Base-by-base conservation (phyloP, 2,888 invertebrate genomes). In the Epicampocera succincta region DNA sequence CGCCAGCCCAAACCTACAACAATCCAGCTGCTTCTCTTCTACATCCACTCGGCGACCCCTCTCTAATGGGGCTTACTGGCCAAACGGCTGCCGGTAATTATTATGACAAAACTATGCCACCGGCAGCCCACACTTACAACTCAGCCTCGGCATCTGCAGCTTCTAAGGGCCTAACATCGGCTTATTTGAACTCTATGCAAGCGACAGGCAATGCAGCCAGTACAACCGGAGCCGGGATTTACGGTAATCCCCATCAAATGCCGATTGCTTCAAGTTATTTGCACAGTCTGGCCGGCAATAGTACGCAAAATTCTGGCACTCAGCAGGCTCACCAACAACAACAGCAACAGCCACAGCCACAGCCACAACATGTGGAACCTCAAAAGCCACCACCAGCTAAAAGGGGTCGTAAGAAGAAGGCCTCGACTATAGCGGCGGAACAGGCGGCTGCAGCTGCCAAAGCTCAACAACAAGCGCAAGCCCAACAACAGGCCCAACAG, bases 101-200 rank as follows among this genome's bases (percentile, higher is more conserved):
- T 85, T 93, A 93, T 80, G 93, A 93, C 61, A 93, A 93, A 87
- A 91, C 91, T 29, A 92, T 92, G 89, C 93, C 93, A 86, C 93
- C 93, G 88, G 93, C 93, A 0, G 93, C 93, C 0, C 93, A 93
- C 68, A 92, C 93, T 91, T 93, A 92, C 85, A 93, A 92, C 78
- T 80, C 87, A 19, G 86, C 87, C 3, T 71, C 84, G 2, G 44
- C 80, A 9, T 92, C 93, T 86, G 69, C 91, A 91, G 92, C 93
- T 85, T 72, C 91, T 91, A 72, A 86, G 72, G 86, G 86, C 66
- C 72, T 87, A 13, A 15, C 82, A 3, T 79, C 86, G 15, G 80
- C 86, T 11, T 86, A 86, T 68, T 69, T 82, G 15, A 85, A 85
- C 72, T 61, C 83, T 0, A 78, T 89, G 71, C 74, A 87, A 82